phyloP scores from a whole-genome alignment of 2,113 vertebrate species.

The Propithecus coquereli region DNA sequence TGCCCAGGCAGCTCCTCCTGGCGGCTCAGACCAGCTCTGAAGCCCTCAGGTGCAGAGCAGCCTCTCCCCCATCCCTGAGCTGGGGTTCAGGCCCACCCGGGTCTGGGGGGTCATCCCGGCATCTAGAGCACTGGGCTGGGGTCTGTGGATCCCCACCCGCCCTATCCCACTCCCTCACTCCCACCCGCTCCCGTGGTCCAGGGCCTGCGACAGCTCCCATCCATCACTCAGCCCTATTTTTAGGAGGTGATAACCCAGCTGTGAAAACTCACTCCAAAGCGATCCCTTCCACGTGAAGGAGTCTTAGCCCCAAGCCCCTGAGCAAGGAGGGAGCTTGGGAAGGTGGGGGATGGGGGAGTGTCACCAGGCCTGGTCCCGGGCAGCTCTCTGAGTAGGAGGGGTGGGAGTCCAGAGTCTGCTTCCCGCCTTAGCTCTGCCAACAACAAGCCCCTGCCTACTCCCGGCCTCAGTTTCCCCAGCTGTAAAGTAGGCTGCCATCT shows the following conservation, averaged over 20 bases:
- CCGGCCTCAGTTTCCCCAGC: neutral
- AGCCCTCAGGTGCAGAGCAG: neutral
- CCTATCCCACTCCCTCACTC: neutral
- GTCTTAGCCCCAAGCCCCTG: neutral
- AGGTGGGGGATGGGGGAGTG: too few relatives aligned
- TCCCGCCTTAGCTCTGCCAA: neutral
- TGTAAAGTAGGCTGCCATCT: neutral
- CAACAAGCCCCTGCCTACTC: neutral
- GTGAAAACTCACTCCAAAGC: conserved; percentile 64
- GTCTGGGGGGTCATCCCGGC: neutral
- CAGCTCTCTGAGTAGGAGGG: neutral
- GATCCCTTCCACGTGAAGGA: neutral
- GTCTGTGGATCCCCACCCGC: neutral
- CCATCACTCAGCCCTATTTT: conserved; percentile 72
- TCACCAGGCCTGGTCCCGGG: neutral
- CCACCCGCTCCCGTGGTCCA: neutral
- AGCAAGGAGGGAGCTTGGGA: neutral
- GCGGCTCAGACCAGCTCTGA: neutral
- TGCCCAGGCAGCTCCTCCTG: neutral
- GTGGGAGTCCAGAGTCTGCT: neutral
- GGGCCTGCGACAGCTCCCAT: conserved; percentile 42
- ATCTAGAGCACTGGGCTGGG: neutral
- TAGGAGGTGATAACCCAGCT: conserved; percentile 71
- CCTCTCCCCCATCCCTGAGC: neutral
- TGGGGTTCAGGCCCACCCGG: neutral